A percentile compares a stretch with the other conserved stretches of the same genome.
Evolutionary conservation across 2,797 vertebrate species (phyloP).

Genomic region (Schizopygopsis malacanthus): DNA sequence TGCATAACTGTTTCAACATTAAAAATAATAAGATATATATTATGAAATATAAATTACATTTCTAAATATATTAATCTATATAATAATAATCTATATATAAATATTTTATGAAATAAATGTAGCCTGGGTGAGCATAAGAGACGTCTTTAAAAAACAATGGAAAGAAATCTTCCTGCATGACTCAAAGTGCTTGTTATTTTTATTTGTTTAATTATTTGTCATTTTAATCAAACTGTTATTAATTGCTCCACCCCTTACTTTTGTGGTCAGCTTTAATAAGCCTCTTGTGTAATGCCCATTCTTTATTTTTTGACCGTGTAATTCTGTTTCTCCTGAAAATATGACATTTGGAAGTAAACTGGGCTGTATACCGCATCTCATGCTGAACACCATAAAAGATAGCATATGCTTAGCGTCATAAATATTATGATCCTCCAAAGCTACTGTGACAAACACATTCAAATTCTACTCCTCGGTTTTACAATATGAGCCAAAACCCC

Average conservation of each 20-base stretch:
- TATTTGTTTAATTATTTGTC: background rate
- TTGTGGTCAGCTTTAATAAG: background rate
- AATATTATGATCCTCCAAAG: background rate
- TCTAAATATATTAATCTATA: background rate
- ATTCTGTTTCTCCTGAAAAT: background rate
- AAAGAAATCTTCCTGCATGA: background rate
- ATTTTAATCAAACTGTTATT: background rate
- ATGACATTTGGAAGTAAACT: background rate
- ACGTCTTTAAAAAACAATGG: background rate
- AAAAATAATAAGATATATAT: background rate
- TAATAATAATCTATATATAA: too few species aligned
- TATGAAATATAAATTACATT: background rate
- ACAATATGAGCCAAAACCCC: background rate
- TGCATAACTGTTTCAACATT: background rate
- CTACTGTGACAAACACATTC: conserved; percentile 5
- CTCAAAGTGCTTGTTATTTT: background rate
- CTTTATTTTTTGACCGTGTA: background rate
- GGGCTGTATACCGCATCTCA: background rate
- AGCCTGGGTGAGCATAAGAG: background rate
- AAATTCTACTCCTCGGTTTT: background rate
- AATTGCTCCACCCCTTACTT: background rate
- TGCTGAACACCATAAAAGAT: background rate
- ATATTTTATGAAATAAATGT: background rate
- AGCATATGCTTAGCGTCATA: background rate
- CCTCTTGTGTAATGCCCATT: background rate